These are phyloP conservation scores for Vulpes vulpes DNA, from an alignment of 2,113 vertebrate genomes.

Conservation along the genomic window DNA sequence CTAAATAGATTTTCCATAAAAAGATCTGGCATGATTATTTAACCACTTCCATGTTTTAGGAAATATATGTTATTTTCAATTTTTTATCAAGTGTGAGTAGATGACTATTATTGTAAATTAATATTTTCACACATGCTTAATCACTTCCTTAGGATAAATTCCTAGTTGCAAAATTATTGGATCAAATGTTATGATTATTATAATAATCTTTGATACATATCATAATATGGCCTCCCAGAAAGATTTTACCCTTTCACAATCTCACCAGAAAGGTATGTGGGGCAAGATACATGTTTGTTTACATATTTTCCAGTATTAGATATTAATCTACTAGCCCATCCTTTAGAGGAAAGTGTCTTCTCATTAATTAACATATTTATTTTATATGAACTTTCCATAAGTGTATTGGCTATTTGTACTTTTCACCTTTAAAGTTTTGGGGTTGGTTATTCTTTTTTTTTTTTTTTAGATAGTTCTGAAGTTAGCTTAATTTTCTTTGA, in stretches of 20 bases:
- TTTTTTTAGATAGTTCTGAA: neutral
- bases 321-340: neutral
- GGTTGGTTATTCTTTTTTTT: neutral
- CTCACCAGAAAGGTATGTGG: neutral
- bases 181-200: neutral
- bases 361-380: neutral
- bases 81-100: neutral
- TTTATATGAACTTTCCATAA: neutral
- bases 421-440: neutral
- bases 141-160: slow-evolving; percentile 40
- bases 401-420: neutral
- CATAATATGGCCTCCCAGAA: neutral
- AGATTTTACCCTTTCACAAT: neutral
- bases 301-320: neutral
- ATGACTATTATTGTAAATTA: slow-evolving; percentile 3
- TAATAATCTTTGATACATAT: neutral
- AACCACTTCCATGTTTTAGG: neutral
- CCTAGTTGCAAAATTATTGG: neutral
- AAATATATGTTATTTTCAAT: neutral
- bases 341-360: neutral
- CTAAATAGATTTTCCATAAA: slow-evolving; percentile 16
- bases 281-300: neutral
- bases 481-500: slow-evolving; percentile 20
- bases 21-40: neutral
- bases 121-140: neutral